Percentiles rank a stretch among this genome's conserved stretches.
Evolutionary conservation across 2,888 invertebrate species (phyloP).

Genomic region (Adelphocoris suturalis): DNA sequence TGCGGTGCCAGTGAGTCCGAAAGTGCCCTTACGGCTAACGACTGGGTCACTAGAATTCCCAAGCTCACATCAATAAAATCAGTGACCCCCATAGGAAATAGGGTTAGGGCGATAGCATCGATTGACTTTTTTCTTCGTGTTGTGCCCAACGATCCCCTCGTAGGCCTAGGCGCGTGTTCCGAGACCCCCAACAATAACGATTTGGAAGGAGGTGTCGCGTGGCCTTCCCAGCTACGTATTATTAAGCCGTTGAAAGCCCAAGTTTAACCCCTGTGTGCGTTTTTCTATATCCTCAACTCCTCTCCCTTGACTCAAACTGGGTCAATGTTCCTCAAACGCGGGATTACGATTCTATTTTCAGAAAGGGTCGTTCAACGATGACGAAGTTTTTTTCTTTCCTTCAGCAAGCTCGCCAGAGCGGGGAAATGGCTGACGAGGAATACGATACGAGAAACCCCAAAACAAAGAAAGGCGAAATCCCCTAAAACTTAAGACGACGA

Average conservation of each 20-base stretch:
- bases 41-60: no score
- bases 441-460: slow-evolving; percentile 35
- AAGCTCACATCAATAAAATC: neutral
- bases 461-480: neutral
- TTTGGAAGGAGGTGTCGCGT: slow-evolving; percentile 4
- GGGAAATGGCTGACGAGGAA: slow-evolving; percentile 2
- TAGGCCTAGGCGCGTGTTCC: slow-evolving; percentile 22
- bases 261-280: neutral
- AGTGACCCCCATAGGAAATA: neutral
- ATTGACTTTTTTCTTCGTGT: neutral
- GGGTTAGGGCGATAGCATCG: slow-evolving; percentile 18
- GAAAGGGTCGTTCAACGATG: slow-evolving; percentile 1
- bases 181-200: neutral
- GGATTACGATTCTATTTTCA: slow-evolving; percentile 14
- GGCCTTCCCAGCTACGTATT: slow-evolving; percentile 47
- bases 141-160: slow-evolving; percentile 1
- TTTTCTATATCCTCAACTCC: slow-evolving; percentile 36
- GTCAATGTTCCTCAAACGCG: slow-evolving; percentile 22
- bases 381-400: slow-evolving; percentile 3
- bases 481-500: neutral
- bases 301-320: neutral
- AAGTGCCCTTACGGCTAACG: no score
- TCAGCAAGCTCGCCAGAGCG: neutral
- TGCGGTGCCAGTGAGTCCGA: no score
- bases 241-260: neutral